Evolutionary conservation across 2,888 invertebrate genomes (phyloP), one percentile per base, ranked within the genome.

Genomic region (Hoplodrina ambigua): DNA sequence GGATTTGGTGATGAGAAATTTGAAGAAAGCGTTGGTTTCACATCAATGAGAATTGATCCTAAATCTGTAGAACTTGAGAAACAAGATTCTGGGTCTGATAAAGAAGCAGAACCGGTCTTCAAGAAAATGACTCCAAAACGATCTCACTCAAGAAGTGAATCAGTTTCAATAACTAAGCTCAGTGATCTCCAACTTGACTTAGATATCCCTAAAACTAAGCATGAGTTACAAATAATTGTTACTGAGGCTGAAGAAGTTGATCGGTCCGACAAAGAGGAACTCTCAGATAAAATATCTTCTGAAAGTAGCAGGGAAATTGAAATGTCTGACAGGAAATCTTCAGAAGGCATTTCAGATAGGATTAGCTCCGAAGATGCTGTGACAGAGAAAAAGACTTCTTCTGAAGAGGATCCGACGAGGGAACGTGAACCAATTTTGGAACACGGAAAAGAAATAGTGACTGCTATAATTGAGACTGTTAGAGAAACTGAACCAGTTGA

Each of bases 321-420:
- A 89, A 93, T 96, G 13, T 96, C 96, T 10, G 96, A 96, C 46
- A 87, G 92, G 52, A 96, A 96, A 83, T 96, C 96, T 54, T 96
- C 96, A 2, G 96, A 96, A 83, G 95, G 95, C n/a, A 90, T 96
- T 72, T 96, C 96, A 44, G 96, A 96, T 63, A 94, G 89, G 74
- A 96, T 96, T 25, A 96, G 96, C 76, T 96, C 96, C 15, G 96
- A 96, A 90, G 96, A 96, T 80, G 96, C 94, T 19, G 96, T 96
- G 0, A 96, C 96, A 10, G 96, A 96, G 72, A 96, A 96, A 79
- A 96, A 96, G 72, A 94, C 96, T 8, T 96, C 96, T 10, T 96
- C 95, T 2, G 96, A 96, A 86, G 96, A 96, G 80, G 94, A 94
- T 58, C 87, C 83, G 0, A 75, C 84, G 0, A 92, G 89, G 84